Base-by-base conservation (phyloP, 1,140 invertebrate genomes). In the Zaprionus lachaisei region DNA sequence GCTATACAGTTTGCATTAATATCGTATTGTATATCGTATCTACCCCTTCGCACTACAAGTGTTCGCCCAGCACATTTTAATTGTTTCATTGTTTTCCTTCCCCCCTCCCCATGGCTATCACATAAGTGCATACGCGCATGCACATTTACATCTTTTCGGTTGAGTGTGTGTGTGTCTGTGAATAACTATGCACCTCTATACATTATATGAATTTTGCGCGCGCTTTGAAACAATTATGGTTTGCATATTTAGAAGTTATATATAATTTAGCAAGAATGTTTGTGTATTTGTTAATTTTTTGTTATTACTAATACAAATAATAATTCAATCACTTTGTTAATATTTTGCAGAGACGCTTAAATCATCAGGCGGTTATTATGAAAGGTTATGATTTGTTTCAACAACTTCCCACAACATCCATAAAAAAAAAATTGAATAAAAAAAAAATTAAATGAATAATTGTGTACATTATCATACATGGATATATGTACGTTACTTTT, bases 301-400 rank as follows among this genome's bases (percentile, higher is more conserved):
- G 54, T 64, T 55, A 31, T 65, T 80, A 90, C 86, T 90, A 91
- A 92, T 91, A 89, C 72, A 81, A 82, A 90, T 90, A 90, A 90
- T 90, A 90, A 90, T 91, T 80, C 62, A 85, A 85, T 70, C 79
- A 92, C 76, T 92, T 92, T 92, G 92, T 92, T 92, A 92, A 92
- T 92, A 92, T 92, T 92, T 92, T 92, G 91, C 91, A 92, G 91
- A 92, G 91, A 90, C 91, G 91, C 91, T 92, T 92, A 92, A 76
- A 72, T 91, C 91, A 92, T 91, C 91, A 92, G 87, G 84, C 91
- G 91, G 91, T 92, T 92, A 92, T 92, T 92, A 92, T 92, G 91
- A 92, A 92, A 92, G 91, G 91, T 92, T 92, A 92, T 92, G 74
- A 91, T 92, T 92, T 92, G 80, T 87, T 92, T 90, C 85, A 79